These are phyloP conservation scores for Pelodiscus sinensis DNA, from an alignment of 2,113 vertebrate species.

Conservation along the genomic window DNA sequence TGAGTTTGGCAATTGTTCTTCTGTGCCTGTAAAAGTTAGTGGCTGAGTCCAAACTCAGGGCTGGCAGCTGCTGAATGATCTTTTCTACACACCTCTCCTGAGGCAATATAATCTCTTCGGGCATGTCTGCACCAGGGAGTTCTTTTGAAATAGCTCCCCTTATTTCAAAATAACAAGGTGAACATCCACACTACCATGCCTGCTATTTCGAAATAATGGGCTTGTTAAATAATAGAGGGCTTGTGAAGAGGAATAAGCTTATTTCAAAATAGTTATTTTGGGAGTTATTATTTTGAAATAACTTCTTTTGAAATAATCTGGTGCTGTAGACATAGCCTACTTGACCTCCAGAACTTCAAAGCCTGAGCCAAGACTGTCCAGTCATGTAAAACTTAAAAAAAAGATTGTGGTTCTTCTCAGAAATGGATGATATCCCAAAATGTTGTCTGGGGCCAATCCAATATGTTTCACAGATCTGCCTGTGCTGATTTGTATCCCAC, in stretches of 20 bases:
- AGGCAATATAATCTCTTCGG: neutral
- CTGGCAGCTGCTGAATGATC: neutral
- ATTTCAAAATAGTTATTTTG: too few relatives aligned
- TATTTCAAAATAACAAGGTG: too few relatives aligned
- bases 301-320: too few relatives aligned
- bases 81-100: neutral
- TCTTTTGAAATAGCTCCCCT: too few relatives aligned
- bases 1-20: neutral
- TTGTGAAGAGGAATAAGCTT: too few relatives aligned
- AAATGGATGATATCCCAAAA: neutral
- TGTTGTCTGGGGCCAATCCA: too few relatives aligned
- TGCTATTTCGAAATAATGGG: too few relatives aligned
- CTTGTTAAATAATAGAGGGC: too few relatives aligned
- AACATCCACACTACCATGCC: too few relatives aligned
- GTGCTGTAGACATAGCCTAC: too few relatives aligned
- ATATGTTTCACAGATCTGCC: neutral
- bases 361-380: neutral
- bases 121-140: too few relatives aligned
- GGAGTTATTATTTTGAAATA: too few relatives aligned
- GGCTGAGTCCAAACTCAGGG: neutral
- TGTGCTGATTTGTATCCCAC: neutral
- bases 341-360: neutral
- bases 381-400: neutral
- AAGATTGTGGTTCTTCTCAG: neutral
- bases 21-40: neutral